Percentiles rank a stretch among this genome's conserved stretches.
Evolutionary conservation across 2,888 invertebrate genomes (phyloP).

Genomic region (Erannis defoliaria): DNA sequence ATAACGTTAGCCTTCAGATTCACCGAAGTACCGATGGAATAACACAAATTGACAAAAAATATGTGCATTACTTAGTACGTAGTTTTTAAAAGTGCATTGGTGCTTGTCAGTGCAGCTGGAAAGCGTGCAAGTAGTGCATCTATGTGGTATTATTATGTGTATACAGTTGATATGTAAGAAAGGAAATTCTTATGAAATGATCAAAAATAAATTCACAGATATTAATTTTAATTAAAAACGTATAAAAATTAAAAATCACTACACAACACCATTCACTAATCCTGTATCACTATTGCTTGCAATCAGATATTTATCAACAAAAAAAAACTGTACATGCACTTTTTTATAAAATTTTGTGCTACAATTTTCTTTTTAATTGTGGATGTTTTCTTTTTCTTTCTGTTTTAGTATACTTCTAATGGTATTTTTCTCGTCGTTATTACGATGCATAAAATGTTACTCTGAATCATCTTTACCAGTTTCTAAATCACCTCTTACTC

Average conservation of each 20-base stretch:
- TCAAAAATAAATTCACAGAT: slow-evolving; percentile 24
- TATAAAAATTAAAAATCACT: slow-evolving; percentile 48
- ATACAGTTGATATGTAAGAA: background rate
- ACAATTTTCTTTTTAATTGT: too few species aligned
- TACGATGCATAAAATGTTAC: too few species aligned
- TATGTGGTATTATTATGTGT: background rate
- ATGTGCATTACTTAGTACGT: too few species aligned
- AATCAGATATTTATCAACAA: too few species aligned
- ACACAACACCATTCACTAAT: slow-evolving; percentile 2
- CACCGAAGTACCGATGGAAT: too few species aligned
- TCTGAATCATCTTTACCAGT: background rate
- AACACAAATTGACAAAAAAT: too few species aligned
- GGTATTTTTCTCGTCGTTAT: too few species aligned
- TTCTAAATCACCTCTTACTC: background rate
- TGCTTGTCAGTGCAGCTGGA: slow-evolving; percentile 44
- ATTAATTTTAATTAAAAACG: slow-evolving; percentile 11
- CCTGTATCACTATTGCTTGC: background rate
- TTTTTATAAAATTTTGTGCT: too few species aligned
- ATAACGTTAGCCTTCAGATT: too few species aligned
- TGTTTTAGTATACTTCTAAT: too few species aligned
- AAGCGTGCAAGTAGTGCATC: slow-evolving; percentile 24
- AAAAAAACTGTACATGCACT: too few species aligned
- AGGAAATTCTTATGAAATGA: slow-evolving; percentile 10
- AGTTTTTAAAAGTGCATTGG: slow-evolving; percentile 21
- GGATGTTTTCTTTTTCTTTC: too few species aligned